Evolutionary conservation across 2,888 invertebrate species (phyloP).

Genomic region (Drosophila incognita): DNA sequence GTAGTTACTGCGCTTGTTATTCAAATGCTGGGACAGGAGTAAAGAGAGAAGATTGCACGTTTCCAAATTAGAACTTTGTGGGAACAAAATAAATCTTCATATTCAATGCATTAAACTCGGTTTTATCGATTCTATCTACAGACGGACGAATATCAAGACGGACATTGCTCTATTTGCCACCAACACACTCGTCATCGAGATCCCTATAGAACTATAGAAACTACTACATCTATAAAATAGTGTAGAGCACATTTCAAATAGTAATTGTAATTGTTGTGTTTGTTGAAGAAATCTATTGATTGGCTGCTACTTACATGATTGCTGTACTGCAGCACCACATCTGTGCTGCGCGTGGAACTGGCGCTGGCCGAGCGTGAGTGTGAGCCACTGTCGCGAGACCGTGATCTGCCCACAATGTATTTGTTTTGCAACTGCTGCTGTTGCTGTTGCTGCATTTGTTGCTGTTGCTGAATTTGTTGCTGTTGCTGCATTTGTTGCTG

Average conservation of each 20-base stretch:
- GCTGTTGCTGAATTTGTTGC: conserved; percentile 44
- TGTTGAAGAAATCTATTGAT: background rate
- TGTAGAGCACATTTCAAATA: background rate
- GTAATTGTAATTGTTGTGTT: background rate
- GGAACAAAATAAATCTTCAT: background rate
- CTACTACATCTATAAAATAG: background rate
- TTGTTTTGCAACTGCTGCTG: conserved; percentile 69
- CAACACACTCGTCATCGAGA: background rate
- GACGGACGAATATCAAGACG: too few relatives aligned
- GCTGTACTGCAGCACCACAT: conserved; percentile 84
- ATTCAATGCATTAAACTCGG: too few relatives aligned
- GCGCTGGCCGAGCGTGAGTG: conserved; percentile 90
- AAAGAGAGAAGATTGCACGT: background rate
- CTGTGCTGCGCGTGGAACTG: conserved; percentile 85
- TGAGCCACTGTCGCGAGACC: conserved; percentile 89
- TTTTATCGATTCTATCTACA: too few relatives aligned
- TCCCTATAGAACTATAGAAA: background rate
- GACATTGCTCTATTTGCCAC: too few relatives aligned
- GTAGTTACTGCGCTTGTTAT: conserved; percentile 81
- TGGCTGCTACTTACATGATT: conserved; percentile 80
- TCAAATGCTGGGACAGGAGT: conserved; percentile 73
- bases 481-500: conserved; percentile 35
- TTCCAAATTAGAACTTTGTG: background rate
- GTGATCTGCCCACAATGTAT: conserved; percentile 85
- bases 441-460: conserved; percentile 51